Evolutionary conservation across 1,140 invertebrate species (phyloP).

Genomic region (Pararge aegeria): DNA sequence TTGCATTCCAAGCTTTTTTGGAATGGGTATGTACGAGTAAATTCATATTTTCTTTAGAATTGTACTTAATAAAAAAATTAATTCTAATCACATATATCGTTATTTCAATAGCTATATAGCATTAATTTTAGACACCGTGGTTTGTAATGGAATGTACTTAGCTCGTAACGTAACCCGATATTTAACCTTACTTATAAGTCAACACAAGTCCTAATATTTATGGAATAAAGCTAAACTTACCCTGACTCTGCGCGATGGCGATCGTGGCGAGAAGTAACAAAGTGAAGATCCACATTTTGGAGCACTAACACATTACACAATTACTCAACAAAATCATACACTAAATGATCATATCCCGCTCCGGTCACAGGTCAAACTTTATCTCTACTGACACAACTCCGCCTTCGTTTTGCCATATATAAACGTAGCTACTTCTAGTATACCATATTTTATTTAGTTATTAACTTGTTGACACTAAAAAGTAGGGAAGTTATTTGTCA

Average conservation of each 20-base stretch:
- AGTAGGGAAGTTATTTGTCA: background rate
- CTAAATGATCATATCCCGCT: slow-evolving; percentile 31
- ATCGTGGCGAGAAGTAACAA: slow-evolving; percentile 18
- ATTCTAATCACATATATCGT: too few relatives aligned
- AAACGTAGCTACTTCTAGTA: background rate
- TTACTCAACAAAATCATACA: slow-evolving; percentile 5
- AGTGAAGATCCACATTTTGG: slow-evolving; percentile 1
- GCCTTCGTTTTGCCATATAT: background rate
- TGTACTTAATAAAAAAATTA: too few relatives aligned
- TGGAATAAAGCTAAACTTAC: too few relatives aligned
- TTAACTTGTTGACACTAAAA: background rate
- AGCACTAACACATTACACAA: slow-evolving; percentile 13
- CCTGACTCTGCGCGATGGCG: slow-evolving; percentile 16
- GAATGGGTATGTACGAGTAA: too few relatives aligned
- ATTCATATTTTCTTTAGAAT: too few relatives aligned
- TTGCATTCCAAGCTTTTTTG: too few relatives aligned
- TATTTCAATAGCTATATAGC: too few relatives aligned
- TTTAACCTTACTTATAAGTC: background rate
- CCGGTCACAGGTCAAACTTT: slow-evolving; percentile 29
- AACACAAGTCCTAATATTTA: too few relatives aligned
- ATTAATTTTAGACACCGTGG: too few relatives aligned
- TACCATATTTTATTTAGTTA: background rate
- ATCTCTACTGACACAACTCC: slow-evolving; percentile 18
- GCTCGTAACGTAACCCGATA: background rate
- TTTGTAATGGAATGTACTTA: too few relatives aligned